Base-by-base conservation (phyloP, 1,140 invertebrate genomes). In the Nephila pilipes region DNA sequence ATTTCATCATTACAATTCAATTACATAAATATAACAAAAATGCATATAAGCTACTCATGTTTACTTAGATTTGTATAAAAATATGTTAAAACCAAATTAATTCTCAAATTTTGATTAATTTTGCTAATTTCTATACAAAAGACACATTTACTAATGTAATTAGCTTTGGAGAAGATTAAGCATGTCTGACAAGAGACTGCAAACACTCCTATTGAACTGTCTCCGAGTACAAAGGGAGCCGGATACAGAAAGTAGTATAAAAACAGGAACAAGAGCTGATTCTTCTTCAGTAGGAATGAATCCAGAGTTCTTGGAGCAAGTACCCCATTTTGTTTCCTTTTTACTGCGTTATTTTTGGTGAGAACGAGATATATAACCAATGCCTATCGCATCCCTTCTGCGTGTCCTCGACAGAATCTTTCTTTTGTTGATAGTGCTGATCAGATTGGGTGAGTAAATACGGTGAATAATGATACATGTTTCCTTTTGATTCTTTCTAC, bases 401-500 rank as follows among this genome's bases (percentile, higher is more conserved):
- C 69, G 29, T 75, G 69, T 75, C 69, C 69, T 75, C 69, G 32
- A 75, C 69, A 75, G 69, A 75, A 75, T 75, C 69, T 75, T 75
- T 29, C 69, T 75, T 75, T 75, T 75, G 69, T 75, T 75, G 69
- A 75, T 75, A 75, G 69, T 75, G 18, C 69, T 75, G 80, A 81
- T 55, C 80, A 20, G 36, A n/a, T 75, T 60, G n/a, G 10, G 80
- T 36, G 46, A 25, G 80, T 54, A 20, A 54, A 80, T 80, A 81
- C 36, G 46, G 80, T 81, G 80, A 81, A 81, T 81, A 55, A 81
- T 81, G 80, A n/a, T n/a, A 81, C 80, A 81, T 46, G 80, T 54
- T 81, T 81, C 80, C 46, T 81, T 25, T 75, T 29, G 18, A 32
- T 75, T 75, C 69, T 75, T 75, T 36, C 69, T 75, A n/a, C n/a